Percentiles rank a stretch among this genome's conserved stretches.
phyloP scores from a whole-genome alignment of 2,797 vertebrate species.

The Oryzias sinensis region DNA sequence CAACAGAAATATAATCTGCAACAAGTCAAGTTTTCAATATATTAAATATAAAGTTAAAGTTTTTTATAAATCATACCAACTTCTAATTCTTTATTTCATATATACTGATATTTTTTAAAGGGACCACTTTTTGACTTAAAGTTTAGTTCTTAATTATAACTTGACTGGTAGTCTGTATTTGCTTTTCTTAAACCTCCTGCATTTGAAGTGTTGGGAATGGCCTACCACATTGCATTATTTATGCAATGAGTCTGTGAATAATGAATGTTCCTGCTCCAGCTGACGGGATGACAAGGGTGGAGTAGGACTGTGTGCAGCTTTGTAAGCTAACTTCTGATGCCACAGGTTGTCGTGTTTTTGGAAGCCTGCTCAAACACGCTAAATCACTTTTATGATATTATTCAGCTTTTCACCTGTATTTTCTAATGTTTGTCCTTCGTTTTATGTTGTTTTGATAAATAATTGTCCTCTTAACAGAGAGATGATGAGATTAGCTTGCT shows the following conservation, averaged over 20 bases:
- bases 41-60: no score
- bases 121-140: neutral
- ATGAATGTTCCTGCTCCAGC: constrained; percentile 63
- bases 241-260: constrained; percentile 59
- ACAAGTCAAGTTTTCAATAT: no score
- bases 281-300: constrained; percentile 54
- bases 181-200: constrained; percentile 37
- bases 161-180: constrained; percentile 31
- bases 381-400: constrained; percentile 24
- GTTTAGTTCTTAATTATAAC: neutral
- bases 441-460: constrained; percentile 1
- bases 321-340: constrained; percentile 23
- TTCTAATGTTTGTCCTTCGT: neutral
- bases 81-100: no score
- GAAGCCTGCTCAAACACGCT: constrained; percentile 17
- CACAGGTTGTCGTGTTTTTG: constrained; percentile 28
- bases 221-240: constrained; percentile 66
- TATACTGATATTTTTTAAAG: neutral
- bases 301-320: constrained; percentile 27
- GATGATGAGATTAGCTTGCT: constrained; percentile 48
- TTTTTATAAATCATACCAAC: no score
- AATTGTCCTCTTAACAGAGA: constrained; percentile 19
- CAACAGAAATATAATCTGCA: no score
- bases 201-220: constrained; percentile 43
- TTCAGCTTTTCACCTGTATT: constrained; percentile 36